Percentiles rank a stretch among this genome's conserved stretches.
Conservation (phyloP, 2,113 vertebrate species). For the Peromyscus polionotus region DNA sequence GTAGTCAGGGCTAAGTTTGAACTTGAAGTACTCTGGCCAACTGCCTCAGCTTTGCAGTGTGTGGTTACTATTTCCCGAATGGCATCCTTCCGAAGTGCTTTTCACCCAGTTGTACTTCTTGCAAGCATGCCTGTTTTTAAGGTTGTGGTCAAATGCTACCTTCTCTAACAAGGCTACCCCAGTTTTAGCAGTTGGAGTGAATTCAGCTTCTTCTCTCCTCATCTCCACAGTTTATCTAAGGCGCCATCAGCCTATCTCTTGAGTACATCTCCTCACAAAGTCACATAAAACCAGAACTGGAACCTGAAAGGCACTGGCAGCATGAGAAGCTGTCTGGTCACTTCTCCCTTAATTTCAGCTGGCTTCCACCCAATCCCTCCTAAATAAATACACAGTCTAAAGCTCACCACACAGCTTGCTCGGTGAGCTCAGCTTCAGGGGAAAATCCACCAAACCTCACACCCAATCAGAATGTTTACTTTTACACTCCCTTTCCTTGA, state of each 20-base stretch:
- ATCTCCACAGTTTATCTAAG: not conserved
- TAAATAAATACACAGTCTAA: not conserved
- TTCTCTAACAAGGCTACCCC: not conserved
- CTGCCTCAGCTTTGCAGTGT: not conserved
- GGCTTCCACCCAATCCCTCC: not conserved
- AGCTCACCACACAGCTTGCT: not conserved
- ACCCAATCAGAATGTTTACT: not conserved
- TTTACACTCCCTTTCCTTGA: constrained; percentile 6
- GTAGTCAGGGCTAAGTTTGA: not conserved
- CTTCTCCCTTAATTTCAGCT: not conserved
- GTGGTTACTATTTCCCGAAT: not conserved
- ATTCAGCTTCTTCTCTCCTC: not conserved
- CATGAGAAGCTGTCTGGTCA: not conserved
- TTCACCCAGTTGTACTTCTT: not conserved
- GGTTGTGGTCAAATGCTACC: not conserved
- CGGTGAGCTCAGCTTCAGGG: not conserved
- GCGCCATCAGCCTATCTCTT: constrained; percentile 2
- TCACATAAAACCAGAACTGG: not conserved
- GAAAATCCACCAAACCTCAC: not conserved
- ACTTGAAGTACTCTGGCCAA: not conserved
- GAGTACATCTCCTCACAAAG: not conserved
- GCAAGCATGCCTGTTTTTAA: not conserved
- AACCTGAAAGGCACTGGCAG: not conserved
- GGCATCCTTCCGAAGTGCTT: not conserved
- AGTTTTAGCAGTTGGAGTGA: not conserved